Percentiles rank a stretch among this genome's conserved stretches.
Conservation (phyloP, 2,113 vertebrate genomes). For the Bubalus kerabau region DNA sequence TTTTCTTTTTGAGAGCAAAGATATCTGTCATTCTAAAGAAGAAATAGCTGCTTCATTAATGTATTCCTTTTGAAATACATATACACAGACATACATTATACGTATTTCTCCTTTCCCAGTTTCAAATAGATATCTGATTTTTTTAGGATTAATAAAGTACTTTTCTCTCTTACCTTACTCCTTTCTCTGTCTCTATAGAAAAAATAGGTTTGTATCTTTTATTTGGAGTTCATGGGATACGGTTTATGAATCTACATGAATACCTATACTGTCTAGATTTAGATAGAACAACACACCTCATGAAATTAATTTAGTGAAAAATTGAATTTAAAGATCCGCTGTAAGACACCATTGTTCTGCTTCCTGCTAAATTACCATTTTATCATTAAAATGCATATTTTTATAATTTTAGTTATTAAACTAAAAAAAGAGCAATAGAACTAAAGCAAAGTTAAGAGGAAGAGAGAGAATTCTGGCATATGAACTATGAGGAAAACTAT, state of each 20-base stretch:
- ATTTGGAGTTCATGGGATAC: slow-evolving; percentile 48
- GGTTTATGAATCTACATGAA: slow-evolving; percentile 52
- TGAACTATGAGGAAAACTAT: slow-evolving; percentile 7
- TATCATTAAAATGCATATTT: slow-evolving; percentile 36
- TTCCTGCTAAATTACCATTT: slow-evolving; percentile 52
- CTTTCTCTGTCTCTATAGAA: slow-evolving; percentile 38
- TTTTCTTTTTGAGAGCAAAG: slow-evolving; percentile 27
- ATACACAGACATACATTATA: neutral
- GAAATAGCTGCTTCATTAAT: neutral
- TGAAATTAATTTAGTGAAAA: slow-evolving; percentile 60
- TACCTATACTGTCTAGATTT: slow-evolving; percentile 44
- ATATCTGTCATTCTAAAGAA: slow-evolving; percentile 23
- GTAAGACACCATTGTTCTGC: slow-evolving; percentile 26
- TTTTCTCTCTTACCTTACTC: slow-evolving; percentile 30
- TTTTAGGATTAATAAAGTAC: slow-evolving; percentile 29
- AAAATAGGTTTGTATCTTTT: slow-evolving; percentile 25
- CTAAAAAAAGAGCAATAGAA: slow-evolving; percentile 37
- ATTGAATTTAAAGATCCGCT: slow-evolving; percentile 59
- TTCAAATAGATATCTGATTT: slow-evolving; percentile 25
- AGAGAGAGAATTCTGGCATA: slow-evolving; percentile 11
- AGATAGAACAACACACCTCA: slow-evolving; percentile 26
- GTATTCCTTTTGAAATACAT: slow-evolving; percentile 8
- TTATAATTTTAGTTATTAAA: slow-evolving; percentile 56
- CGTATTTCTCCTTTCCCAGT: neutral
- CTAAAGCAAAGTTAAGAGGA: slow-evolving; percentile 36